Base-by-base conservation (phyloP, 1,140 invertebrate genomes). In the Aethina tumida region DNA sequence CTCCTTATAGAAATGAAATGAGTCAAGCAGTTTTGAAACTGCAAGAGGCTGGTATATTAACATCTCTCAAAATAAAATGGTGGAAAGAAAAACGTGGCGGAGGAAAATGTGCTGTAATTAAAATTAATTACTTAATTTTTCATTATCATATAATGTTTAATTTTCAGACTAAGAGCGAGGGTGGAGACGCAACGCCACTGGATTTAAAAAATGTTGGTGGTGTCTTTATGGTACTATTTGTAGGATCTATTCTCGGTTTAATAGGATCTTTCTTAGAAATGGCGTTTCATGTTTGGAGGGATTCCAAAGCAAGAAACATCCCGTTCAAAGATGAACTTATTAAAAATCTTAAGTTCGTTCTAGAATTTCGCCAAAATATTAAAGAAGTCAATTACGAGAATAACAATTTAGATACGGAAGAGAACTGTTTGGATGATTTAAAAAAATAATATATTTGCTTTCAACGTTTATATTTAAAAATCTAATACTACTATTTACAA, bases 21-120 rank as follows among this genome's bases (percentile, higher is more conserved):
- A 86, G 84, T 43, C 70, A 73, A 30, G 84, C 81, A 3, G 74
- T 93, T 17, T 60, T 93, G 13, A 74, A 79, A 47, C 58, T 94
- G 2, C 86, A 91, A 64, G 87, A 93, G 62, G 75, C 73, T 17
- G 87, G 84, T 0, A 59, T 72, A 17, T 59, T 94, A 1, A 71
- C 76, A n/a, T 66, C 75, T 17, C 59, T 93, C 26, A 86, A 90
- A 56, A 79, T 73, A 9, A 88, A 85, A 62, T 94, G 88, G 90
- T 93, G 88, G 88, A 75, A 80, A 57, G 72, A 82, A 56, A 79
- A 82, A 56, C 56, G 77, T 35, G 83, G 81, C 1, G 81, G 79
- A 17, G 77, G 81, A 2, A 71, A 71, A 24, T 88, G 84, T 59
- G 60, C 68, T 47, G 83, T 86, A 60, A 64, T 59, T 43, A 35